Conservation (phyloP, 1,140 invertebrate genomes). For the Cherax quadricarinatus region DNA sequence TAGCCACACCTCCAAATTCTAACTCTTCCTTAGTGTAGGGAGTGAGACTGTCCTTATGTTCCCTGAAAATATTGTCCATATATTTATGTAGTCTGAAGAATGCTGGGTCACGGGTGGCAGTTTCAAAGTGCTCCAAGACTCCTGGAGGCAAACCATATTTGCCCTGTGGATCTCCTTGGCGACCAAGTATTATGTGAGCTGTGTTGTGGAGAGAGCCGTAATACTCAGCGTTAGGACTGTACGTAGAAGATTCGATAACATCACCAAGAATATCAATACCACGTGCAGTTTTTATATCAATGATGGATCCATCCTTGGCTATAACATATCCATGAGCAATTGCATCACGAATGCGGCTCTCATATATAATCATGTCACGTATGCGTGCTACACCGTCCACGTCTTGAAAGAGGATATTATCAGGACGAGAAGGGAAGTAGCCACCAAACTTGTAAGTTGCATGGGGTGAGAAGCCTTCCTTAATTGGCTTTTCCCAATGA, state of each 20-base stretch:
- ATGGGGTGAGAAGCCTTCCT: slow-evolving; percentile 32
- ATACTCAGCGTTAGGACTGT: slow-evolving; percentile 31
- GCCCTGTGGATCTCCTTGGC: slow-evolving; percentile 46
- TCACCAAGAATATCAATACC: slow-evolving; percentile 53
- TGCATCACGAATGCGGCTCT: slow-evolving; percentile 40
- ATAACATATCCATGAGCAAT: slow-evolving; percentile 41
- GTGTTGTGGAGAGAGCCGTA: slow-evolving; percentile 57
- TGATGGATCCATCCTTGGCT: not conserved
- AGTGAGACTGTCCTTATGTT: slow-evolving; percentile 38
- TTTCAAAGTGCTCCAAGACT: slow-evolving; percentile 44
- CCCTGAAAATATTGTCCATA: slow-evolving; percentile 49
- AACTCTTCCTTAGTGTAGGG: slow-evolving; percentile 34
- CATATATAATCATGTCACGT: slow-evolving; percentile 19
- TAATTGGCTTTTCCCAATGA: slow-evolving; percentile 29
- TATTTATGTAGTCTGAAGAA: slow-evolving; percentile 48
- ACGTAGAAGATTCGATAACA: slow-evolving; percentile 45
- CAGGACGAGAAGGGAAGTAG: slow-evolving; percentile 38
- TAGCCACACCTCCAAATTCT: slow-evolving; percentile 10
- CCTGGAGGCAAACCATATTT: slow-evolving; percentile 39
- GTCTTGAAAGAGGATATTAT: slow-evolving; percentile 12
- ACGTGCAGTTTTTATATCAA: slow-evolving; percentile 18
- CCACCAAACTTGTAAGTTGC: slow-evolving; percentile 44
- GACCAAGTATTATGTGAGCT: slow-evolving; percentile 39
- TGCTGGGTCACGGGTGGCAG: slow-evolving; percentile 26
- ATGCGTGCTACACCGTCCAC: slow-evolving; percentile 38